phyloP scores from a whole-genome alignment of 2,113 vertebrate genomes.

The Pseudorectes ferrugineus region DNA sequence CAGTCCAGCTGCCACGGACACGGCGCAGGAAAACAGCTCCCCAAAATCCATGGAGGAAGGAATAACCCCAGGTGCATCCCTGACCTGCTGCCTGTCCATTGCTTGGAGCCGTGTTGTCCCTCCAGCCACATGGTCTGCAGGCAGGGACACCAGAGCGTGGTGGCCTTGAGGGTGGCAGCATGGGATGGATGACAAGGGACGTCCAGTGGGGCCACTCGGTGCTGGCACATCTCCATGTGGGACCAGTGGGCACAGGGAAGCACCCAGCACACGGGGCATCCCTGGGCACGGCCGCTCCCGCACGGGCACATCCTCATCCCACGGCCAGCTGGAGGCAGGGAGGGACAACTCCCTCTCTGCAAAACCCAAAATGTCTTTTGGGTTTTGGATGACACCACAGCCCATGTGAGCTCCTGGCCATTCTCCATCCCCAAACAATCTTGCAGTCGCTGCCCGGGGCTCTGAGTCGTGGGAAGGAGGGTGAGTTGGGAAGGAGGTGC shows the following conservation, averaged over 20 bases:
- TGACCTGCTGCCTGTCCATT: not conserved
- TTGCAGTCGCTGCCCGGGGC: accelerated
- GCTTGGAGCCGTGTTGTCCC: accelerated
- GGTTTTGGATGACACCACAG: not conserved
- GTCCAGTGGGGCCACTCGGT: not conserved
- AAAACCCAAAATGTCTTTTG: not conserved
- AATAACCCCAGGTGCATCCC: accelerated
- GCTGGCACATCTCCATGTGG: not conserved
- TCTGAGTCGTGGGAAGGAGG: not conserved
- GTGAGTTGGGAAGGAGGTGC: accelerated
- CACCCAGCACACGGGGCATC: accelerated
- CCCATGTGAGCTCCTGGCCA: accelerated
- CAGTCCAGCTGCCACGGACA: not conserved
- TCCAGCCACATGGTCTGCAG: accelerated
- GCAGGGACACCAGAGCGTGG: accelerated
- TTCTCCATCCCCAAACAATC: not conserved
- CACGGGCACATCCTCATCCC: accelerated
- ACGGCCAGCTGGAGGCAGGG: accelerated
- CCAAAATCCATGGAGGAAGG: not conserved
- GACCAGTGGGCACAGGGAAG: not conserved
- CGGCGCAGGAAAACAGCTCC: not conserved
- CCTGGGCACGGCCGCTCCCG: accelerated
- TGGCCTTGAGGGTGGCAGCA: not conserved
- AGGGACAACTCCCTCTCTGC: not conserved
- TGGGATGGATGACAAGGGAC: not conserved